phyloP scores from a whole-genome alignment of 2,113 vertebrate genomes.

The Petromus typicus region DNA sequence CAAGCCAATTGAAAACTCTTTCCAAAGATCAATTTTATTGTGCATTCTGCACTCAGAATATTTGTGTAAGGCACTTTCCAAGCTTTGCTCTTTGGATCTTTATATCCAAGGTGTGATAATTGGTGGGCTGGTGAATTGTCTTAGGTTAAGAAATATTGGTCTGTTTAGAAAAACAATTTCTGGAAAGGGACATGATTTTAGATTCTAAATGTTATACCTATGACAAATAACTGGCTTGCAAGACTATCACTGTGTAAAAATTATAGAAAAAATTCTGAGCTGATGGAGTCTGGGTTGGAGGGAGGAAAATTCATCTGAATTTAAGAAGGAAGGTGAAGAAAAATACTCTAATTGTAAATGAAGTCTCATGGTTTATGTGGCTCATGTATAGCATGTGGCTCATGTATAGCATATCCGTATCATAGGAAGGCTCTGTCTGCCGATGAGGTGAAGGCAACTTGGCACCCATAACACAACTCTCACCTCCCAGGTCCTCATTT shows the following conservation, averaged over 20 bases:
- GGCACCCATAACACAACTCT: not conserved
- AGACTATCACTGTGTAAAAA: conserved; percentile 19
- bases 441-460: not conserved
- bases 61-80: not conserved
- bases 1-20: not conserved
- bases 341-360: conserved; percentile 23
- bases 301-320: conserved; percentile 1
- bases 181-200: conserved; percentile 12
- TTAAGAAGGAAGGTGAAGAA: conserved; percentile 7
- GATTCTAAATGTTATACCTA: not conserved
- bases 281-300: conserved; percentile 14
- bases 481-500: not conserved
- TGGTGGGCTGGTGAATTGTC: not conserved
- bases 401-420: not conserved
- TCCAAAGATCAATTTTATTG: not conserved
- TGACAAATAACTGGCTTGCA: conserved; percentile 32
- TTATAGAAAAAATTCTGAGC: conserved; percentile 37
- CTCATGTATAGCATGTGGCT: not conserved
- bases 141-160: conserved; percentile 12
- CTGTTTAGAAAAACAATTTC: not conserved
- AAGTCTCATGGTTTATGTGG: not conserved
- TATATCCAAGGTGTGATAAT: not conserved
- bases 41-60: not conserved
- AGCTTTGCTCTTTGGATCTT: not conserved
- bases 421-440: not conserved